phyloP scores from a whole-genome alignment of 2,113 vertebrate genomes.

The Pontoporia blainvillei region DNA sequence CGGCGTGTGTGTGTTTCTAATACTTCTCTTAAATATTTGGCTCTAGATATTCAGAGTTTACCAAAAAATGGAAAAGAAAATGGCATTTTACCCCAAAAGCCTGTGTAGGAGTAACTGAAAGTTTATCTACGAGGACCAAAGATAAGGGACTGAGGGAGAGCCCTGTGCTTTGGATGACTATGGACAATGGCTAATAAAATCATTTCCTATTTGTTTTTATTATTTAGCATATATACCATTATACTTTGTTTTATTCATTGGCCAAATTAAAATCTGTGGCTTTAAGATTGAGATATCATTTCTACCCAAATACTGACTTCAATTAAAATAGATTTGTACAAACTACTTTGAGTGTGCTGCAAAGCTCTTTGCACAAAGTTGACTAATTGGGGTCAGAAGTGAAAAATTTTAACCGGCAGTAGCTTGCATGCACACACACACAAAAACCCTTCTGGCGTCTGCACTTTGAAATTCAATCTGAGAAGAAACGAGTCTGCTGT shows the following conservation, averaged over 20 bases:
- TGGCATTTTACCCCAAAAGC: not conserved
- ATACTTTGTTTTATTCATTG: not conserved
- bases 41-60: not conserved
- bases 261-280: not conserved
- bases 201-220: not conserved
- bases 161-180: not conserved
- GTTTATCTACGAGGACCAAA: not conserved
- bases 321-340: conserved; percentile 73
- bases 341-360: conserved; percentile 35
- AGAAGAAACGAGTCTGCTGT: conserved; percentile 1
- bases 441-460: not conserved
- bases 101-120: not conserved
- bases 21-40: not conserved
- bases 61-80: not conserved
- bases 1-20: not conserved
- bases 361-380: conserved; percentile 73
- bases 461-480: not conserved
- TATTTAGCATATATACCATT: not conserved
- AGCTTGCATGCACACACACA: not conserved
- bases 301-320: conserved; percentile 49
- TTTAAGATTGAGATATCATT: conserved; percentile 36
- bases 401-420: conserved; percentile 69
- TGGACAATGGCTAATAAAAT: not conserved
- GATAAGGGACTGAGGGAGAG: not conserved
- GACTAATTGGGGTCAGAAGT: conserved; percentile 71